Conservation (phyloP, 1,140 invertebrate species). For the Drosophila tsacasi region DNA sequence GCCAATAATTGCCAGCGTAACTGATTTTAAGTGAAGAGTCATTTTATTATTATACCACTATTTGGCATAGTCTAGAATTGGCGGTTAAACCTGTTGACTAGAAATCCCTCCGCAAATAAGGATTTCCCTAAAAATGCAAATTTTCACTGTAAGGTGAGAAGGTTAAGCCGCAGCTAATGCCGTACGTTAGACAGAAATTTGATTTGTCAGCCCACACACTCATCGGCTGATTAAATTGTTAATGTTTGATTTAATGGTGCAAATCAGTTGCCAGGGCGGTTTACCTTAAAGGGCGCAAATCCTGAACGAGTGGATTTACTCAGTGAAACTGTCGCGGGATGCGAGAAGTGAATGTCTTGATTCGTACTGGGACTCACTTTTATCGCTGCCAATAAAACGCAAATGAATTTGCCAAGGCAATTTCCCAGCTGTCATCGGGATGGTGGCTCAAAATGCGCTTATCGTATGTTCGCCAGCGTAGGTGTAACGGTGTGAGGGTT, state of each 20-base stretch:
- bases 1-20: too few relatives aligned
- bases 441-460: slow-evolving; percentile 60
- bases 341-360: slow-evolving; percentile 34
- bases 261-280: slow-evolving; percentile 25
- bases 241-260: slow-evolving; percentile 45
- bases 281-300: slow-evolving; percentile 4
- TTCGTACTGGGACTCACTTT: slow-evolving; percentile 38
- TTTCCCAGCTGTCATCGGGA: slow-evolving; percentile 46
- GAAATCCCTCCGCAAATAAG: background rate
- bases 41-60: background rate
- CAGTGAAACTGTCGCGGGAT: slow-evolving; percentile 23
- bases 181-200: slow-evolving; percentile 27
- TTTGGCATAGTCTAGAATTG: background rate
- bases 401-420: slow-evolving; percentile 68
- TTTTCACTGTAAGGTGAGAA: background rate
- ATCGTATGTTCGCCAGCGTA: slow-evolving; percentile 45
- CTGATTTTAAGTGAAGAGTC: too few relatives aligned
- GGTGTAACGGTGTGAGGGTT: slow-evolving; percentile 35
- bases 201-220: slow-evolving; percentile 49
- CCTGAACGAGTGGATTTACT: background rate
- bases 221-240: slow-evolving; percentile 52
- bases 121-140: slow-evolving; percentile 1
- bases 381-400: slow-evolving; percentile 62
- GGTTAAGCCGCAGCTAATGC: slow-evolving; percentile 12
- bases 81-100: background rate